A percentile compares a stretch with the other conserved stretches of the same genome.
Conservation (phyloP, 2,888 invertebrate species). For the Chaetogeoica ovagalla region DNA sequence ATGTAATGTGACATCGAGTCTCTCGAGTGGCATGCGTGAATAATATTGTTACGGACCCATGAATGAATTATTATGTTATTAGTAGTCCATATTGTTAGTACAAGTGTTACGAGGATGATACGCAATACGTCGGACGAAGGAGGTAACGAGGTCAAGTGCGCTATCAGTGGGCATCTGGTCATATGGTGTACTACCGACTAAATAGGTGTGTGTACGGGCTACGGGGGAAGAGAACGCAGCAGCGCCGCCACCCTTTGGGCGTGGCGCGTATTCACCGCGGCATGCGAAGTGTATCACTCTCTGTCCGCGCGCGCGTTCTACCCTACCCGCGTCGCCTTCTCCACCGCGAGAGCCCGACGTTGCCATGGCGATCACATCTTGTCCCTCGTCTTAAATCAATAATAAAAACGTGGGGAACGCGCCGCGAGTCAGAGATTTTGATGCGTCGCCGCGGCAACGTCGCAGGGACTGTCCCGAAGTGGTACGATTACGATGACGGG, state of each 20-base stretch:
- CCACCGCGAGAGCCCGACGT: constrained; percentile 25
- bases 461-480: constrained; percentile 15
- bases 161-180: constrained; percentile 40
- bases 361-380: constrained; percentile 48
- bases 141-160: constrained; percentile 42
- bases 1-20: background rate
- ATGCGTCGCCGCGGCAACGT: constrained; percentile 26
- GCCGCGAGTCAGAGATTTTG: constrained; percentile 14
- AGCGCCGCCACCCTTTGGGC: constrained; percentile 33
- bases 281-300: constrained; percentile 1
- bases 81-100: background rate
- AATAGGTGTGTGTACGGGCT: background rate
- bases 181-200: background rate
- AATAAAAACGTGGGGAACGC: constrained; percentile 50
- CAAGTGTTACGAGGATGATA: background rate
- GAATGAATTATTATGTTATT: constrained; percentile 10
- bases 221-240: constrained; percentile 11
- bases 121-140: background rate
- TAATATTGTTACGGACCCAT: too few species aligned
- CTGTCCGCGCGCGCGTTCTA: background rate
- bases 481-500: background rate
- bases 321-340: background rate
- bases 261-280: constrained; percentile 38
- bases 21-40: background rate
- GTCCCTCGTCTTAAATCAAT: constrained; percentile 49